Conservation (phyloP, 2,113 vertebrate species). For the Charina bottae region DNA sequence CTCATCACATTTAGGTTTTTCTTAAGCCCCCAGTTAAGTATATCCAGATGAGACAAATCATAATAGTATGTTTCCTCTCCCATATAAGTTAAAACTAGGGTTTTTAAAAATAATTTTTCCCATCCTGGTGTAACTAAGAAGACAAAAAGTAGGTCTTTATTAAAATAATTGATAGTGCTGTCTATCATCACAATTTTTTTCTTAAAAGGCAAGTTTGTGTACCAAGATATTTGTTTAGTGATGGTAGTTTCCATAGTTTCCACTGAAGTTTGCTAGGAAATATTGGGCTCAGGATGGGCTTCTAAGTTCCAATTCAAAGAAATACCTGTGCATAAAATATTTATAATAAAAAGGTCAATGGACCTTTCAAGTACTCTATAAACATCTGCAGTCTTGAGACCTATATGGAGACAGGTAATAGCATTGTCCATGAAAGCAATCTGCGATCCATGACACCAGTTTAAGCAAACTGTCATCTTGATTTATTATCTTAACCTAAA, state of each 20-base stretch:
- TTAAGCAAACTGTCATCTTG: not conserved
- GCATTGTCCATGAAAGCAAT: conserved; percentile 10
- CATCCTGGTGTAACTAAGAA: conserved; percentile 61
- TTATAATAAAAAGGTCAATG: not conserved
- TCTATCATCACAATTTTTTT: conserved; percentile 30
- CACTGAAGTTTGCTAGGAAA: conserved; percentile 38
- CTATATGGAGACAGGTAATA: not conserved
- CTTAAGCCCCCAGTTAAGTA: not conserved
- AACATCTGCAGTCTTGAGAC: not conserved
- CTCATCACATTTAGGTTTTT: not conserved
- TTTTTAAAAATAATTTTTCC: conserved; percentile 54
- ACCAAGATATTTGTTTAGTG: conserved; percentile 57
- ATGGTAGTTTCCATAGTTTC: conserved; percentile 54
- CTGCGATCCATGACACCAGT: not conserved
- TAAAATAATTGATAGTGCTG: conserved; percentile 69
- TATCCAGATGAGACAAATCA: not conserved
- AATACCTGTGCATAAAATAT: not conserved
- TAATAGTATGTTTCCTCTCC: not conserved
- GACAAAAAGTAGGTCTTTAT: conserved; percentile 67
- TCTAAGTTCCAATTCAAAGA: not conserved
- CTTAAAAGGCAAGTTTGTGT: not conserved
- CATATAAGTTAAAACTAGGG: conserved; percentile 46
- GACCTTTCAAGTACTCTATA: not conserved
- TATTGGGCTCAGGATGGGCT: conserved; percentile 36
- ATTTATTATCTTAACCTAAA: not conserved